A percentile compares a stretch with the other conserved stretches of the same genome.
Evolutionary conservation across 2,797 vertebrate genomes (phyloP).

Genomic region (Thaleichthys pacificus): DNA sequence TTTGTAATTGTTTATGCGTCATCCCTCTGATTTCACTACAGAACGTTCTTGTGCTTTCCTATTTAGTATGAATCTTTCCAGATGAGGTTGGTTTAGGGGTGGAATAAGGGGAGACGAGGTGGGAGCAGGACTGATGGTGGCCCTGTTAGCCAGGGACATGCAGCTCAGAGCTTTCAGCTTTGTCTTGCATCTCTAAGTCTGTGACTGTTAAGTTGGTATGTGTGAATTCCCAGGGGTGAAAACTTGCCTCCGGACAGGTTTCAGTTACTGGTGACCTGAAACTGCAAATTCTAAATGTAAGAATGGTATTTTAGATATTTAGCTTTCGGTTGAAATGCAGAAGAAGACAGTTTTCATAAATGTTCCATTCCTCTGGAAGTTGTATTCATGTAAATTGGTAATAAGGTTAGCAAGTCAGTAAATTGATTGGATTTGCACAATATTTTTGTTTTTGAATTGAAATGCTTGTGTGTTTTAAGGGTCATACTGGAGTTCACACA

Average conservation of each 20-base stretch:
- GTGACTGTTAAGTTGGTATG: constrained; percentile 20
- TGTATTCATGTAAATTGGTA: constrained; percentile 30
- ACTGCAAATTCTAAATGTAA: constrained; percentile 67
- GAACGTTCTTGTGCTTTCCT: not conserved
- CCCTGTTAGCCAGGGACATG: constrained; percentile 9
- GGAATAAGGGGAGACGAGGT: not conserved
- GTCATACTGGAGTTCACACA: not conserved
- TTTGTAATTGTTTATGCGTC: not conserved
- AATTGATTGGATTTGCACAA: not conserved
- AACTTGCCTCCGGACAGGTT: constrained; percentile 54
- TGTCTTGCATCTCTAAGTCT: constrained; percentile 22
- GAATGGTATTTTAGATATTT: constrained; percentile 66
- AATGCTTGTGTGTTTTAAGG: not conserved
- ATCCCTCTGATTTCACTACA: not conserved
- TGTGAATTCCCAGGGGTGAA: constrained; percentile 32
- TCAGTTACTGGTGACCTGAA: constrained; percentile 74
- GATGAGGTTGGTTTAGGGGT: too few species aligned
- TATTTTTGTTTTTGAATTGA: not conserved
- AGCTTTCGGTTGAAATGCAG: constrained; percentile 59
- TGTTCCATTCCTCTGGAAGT: constrained; percentile 51
- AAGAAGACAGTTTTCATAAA: constrained; percentile 68
- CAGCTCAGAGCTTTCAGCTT: constrained; percentile 11
- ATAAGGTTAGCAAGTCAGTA: constrained; percentile 15
- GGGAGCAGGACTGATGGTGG: too few species aligned
- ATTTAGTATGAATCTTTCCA: not conserved